These are phyloP conservation scores for Harpalus rufipes DNA, from an alignment of 2,888 invertebrate genomes.

Conservation along the genomic window DNA sequence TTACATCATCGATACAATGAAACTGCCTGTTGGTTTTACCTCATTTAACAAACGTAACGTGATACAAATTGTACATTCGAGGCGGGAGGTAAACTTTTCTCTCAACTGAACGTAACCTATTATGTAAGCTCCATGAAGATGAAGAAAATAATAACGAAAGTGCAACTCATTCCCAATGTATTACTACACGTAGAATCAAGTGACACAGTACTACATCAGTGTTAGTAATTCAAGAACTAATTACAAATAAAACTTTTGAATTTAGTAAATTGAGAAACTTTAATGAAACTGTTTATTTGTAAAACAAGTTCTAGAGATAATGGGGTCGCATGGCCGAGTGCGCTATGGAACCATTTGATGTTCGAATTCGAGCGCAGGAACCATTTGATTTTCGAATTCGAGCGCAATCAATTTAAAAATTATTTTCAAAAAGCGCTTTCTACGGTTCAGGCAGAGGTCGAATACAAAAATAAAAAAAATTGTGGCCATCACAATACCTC, in stretches of 20 bases:
- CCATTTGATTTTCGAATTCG: too few relatives aligned
- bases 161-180: not conserved
- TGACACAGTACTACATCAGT: not conserved
- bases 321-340: too few relatives aligned
- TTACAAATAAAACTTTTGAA: not conserved
- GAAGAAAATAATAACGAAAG: not conserved
- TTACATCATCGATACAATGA: constrained; percentile 56
- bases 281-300: not conserved
- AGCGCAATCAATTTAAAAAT: too few relatives aligned
- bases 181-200: not conserved
- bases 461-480: too few relatives aligned
- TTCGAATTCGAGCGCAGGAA: too few relatives aligned
- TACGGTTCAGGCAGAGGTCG: too few relatives aligned
- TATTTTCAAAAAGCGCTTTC: too few relatives aligned
- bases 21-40: constrained; percentile 31
- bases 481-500: too few relatives aligned
- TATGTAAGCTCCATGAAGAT: constrained; percentile 6
- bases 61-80: constrained; percentile 8
- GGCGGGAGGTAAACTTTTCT: constrained; percentile 6
- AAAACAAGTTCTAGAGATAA: not conserved
- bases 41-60: constrained; percentile 34
- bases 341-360: too few relatives aligned
- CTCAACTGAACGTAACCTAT: not conserved
- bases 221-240: not conserved
- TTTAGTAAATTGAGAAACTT: not conserved